phyloP scores from a whole-genome alignment of 2,797 vertebrate species.

The Percopsis omiscomaycus region DNA sequence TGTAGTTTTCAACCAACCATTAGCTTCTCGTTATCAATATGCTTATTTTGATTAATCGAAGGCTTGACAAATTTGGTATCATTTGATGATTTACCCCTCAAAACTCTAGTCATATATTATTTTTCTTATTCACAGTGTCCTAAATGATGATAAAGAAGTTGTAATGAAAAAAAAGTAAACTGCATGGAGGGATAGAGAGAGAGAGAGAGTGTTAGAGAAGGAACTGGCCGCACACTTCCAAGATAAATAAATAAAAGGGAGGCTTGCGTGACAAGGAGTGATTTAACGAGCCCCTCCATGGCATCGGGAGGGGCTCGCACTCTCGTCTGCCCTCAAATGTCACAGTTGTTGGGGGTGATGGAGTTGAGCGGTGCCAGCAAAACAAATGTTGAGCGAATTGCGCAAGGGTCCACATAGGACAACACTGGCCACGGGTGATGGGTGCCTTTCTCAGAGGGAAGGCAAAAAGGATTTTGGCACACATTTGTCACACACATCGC shows the following conservation, averaged over 20 bases:
- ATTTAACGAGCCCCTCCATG: constrained; percentile 59
- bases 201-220: background rate
- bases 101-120: too few species aligned
- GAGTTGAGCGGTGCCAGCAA: constrained; percentile 57
- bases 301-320: constrained; percentile 20
- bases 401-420: constrained; percentile 43
- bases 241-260: constrained; percentile 64
- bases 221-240: constrained; percentile 30
- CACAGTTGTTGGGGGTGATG: constrained; percentile 62
- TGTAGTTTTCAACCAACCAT: too few species aligned
- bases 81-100: too few species aligned
- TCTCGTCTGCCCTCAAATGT: constrained; percentile 51
- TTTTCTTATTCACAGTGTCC: too few species aligned
- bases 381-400: constrained; percentile 65
- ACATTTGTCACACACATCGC: constrained; percentile 28
- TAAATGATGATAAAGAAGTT: constrained; percentile 19
- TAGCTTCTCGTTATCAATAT: too few species aligned
- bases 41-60: too few species aligned
- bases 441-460: constrained; percentile 6
- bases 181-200: background rate
- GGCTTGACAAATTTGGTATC: too few species aligned
- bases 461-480: constrained; percentile 43
- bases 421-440: background rate
- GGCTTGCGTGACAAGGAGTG: constrained; percentile 70
- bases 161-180: background rate